Evolutionary conservation across 2,797 vertebrate species (phyloP).

Genomic region (Heteromormyrus szaboi): DNA sequence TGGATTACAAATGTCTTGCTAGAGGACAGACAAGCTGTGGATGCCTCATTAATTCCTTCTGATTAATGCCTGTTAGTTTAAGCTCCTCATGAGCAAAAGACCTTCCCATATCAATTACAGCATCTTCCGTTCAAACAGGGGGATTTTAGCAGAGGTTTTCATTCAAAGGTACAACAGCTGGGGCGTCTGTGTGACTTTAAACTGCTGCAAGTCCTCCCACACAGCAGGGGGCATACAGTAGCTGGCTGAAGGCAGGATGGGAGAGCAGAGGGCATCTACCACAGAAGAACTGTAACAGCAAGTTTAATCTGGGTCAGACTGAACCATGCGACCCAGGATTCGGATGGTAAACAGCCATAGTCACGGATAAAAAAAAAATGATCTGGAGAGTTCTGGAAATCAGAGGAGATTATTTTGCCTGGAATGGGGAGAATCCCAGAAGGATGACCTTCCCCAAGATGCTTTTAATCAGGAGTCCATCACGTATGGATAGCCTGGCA

Average conservation of each 20-base stretch:
- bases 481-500: conserved; percentile 41
- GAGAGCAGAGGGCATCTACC: background rate
- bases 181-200: background rate
- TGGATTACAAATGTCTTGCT: background rate
- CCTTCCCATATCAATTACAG: background rate
- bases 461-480: conserved; percentile 52
- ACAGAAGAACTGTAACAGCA: background rate
- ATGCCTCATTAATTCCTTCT: background rate
- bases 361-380: background rate
- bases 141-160: background rate
- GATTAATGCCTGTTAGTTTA: background rate
- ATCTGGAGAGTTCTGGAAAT: conserved; percentile 24
- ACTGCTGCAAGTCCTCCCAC: background rate
- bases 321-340: background rate
- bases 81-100: background rate
- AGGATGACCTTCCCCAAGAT: conserved; percentile 52
- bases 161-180: background rate
- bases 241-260: background rate
- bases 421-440: conserved; percentile 59
- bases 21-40: background rate
- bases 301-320: background rate
- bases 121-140: background rate
- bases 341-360: background rate
- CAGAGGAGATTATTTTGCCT: conserved; percentile 52
- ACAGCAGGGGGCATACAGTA: background rate